Conservation (phyloP, 2,113 vertebrate species). For the Thoracochromis brauschi region DNA sequence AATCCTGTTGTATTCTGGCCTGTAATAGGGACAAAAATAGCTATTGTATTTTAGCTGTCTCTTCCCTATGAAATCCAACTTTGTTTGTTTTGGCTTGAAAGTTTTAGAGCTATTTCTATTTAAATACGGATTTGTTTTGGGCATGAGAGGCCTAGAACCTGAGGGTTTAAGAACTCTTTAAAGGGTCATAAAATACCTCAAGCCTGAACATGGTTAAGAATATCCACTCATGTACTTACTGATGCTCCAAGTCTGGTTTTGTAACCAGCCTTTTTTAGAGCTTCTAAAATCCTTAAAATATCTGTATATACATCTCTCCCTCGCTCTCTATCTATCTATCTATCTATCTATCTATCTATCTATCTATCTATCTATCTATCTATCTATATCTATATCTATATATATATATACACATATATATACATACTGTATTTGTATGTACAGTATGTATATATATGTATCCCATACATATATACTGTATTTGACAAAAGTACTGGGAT, state of each 20-base stretch:
- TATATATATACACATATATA: no score
- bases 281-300: not conserved
- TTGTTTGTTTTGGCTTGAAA: not conserved
- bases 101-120: not conserved
- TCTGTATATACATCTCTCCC: not conserved
- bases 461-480: not conserved
- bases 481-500: not conserved
- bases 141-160: not conserved
- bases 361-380: no score
- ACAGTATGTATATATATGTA: no score
- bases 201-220: not conserved
- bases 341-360: not conserved
- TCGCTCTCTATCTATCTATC: not conserved
- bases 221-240: not conserved
- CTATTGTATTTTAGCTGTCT: not conserved
- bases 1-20: not conserved
- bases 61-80: not conserved
- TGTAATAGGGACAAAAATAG: not conserved
- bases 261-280: not conserved
- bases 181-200: not conserved
- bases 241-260: not conserved
- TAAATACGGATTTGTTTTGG: not conserved
- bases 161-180: not conserved
- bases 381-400: no score
- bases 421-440: no score